phyloP scores from a whole-genome alignment of 2,797 vertebrate species.

The Microhierax caerulescens region DNA sequence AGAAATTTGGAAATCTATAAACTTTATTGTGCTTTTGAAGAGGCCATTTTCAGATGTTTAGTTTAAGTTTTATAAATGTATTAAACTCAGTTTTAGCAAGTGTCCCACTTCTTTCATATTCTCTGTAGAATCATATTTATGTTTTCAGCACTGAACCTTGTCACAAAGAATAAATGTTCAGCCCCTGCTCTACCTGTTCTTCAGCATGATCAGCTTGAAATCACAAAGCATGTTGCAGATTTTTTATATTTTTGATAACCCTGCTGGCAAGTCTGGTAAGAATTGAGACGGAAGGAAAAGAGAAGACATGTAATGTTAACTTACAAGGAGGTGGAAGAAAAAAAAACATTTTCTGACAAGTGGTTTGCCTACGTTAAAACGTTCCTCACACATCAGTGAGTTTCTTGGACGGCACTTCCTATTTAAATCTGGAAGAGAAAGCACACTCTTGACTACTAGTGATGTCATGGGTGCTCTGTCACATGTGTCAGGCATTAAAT shows the following conservation, averaged over 20 bases:
- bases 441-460: background rate
- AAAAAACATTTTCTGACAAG: slow-evolving; percentile 58
- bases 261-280: slow-evolving; percentile 8
- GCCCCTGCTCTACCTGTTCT: slow-evolving; percentile 59
- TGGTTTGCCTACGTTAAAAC: slow-evolving; percentile 34
- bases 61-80: slow-evolving; percentile 17
- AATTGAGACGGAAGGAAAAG: background rate
- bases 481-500: background rate
- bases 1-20: background rate
- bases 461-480: background rate
- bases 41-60: slow-evolving; percentile 47
- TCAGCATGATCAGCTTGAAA: slow-evolving; percentile 40
- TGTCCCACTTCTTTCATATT: slow-evolving; percentile 7
- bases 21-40: background rate
- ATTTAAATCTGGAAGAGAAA: background rate
- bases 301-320: background rate
- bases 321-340: slow-evolving; percentile 12
- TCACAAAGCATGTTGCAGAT: slow-evolving; percentile 42
- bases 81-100: slow-evolving; percentile 35
- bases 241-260: slow-evolving; percentile 50
- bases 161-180: slow-evolving; percentile 22
- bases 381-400: background rate
- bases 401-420: slow-evolving; percentile 5
- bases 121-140: slow-evolving; percentile 19
- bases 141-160: slow-evolving; percentile 22